Evolutionary conservation across 2,888 invertebrate species (phyloP), one percentile per base, ranked within the genome.

Genomic region (Leptogaster cylindrica): DNA sequence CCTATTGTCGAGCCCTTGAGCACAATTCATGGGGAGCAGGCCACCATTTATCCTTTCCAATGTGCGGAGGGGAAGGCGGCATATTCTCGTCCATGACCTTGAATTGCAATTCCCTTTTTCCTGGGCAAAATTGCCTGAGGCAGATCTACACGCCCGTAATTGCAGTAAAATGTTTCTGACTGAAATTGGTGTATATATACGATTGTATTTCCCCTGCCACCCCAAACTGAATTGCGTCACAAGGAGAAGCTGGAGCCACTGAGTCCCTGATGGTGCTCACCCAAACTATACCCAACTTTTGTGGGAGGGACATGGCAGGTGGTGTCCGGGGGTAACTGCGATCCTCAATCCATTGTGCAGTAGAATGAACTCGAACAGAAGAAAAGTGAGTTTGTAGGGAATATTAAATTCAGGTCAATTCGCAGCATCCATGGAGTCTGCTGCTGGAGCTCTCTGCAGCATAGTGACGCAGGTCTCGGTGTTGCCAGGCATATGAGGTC

Each of bases 221-320:
- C n/a, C n/a, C n/a, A 28, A 44, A 28, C 41, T 61, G 44, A 61
- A 61, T 44, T 61, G 28, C 61, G 61, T 61, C 61, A 44, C 44
- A 44, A 28, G 16, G 1, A 27, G 36, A 61, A 44, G 27, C 23
- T n/a, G 14, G 16, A 7, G 18, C 28, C 61, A 27, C 25, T 44
- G 10, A n/a, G n/a, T n/a, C n/a, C n/a, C n/a, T n/a, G n/a, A n/a
- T n/a, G n/a, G n/a, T n/a, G n/a, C n/a, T n/a, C n/a, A n/a, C n/a
- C n/a, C n/a, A n/a, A 36, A 10, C 55, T 55, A 10, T 39, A 55
- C 23, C 14, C n/a, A n/a, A n/a, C n/a, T n/a, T n/a, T n/a, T n/a
- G n/a, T 33, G 16, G 12, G 6, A 41, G 55, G 12, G 61, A 20
- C n/a, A 18, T 2, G 28, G 18, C 16, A 61, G n/a, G 51, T n/a